phyloP scores from a whole-genome alignment of 2,797 vertebrate species.

The Liparis tanakae region DNA sequence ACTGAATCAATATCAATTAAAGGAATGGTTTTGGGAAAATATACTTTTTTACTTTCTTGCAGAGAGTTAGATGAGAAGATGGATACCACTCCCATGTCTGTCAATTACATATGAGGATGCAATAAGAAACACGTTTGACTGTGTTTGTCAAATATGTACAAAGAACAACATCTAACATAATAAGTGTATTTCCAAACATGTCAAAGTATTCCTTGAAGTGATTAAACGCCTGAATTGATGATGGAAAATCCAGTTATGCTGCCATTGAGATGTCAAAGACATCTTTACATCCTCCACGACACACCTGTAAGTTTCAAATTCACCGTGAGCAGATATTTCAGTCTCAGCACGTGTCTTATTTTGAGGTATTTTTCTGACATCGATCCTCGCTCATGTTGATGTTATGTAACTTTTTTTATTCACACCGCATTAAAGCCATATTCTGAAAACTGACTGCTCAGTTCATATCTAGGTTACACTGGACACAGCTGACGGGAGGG shows the following conservation, averaged over 20 bases:
- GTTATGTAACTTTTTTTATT: slow-evolving; percentile 63
- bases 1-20: background rate
- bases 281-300: background rate
- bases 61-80: too few relatives aligned
- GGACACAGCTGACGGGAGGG: slow-evolving; percentile 18
- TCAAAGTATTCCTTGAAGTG: background rate
- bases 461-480: slow-evolving; percentile 21
- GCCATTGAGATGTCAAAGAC: background rate
- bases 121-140: background rate
- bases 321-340: slow-evolving; percentile 51
- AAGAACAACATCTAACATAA: too few relatives aligned
- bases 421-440: slow-evolving; percentile 28
- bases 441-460: slow-evolving; percentile 65
- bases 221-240: background rate
- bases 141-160: background rate
- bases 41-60: too few relatives aligned
- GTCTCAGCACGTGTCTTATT: slow-evolving; percentile 53
- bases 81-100: too few relatives aligned
- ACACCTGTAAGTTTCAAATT: slow-evolving; percentile 37
- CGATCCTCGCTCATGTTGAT: slow-evolving; percentile 55
- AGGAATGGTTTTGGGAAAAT: background rate
- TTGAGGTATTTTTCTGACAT: slow-evolving; percentile 52
- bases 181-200: background rate
- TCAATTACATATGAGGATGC: background rate
- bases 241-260: background rate